Evolutionary conservation across 1,140 invertebrate species (phyloP), one percentile per base, ranked within the genome.

Genomic region (Euura saliciscinereae): DNA sequence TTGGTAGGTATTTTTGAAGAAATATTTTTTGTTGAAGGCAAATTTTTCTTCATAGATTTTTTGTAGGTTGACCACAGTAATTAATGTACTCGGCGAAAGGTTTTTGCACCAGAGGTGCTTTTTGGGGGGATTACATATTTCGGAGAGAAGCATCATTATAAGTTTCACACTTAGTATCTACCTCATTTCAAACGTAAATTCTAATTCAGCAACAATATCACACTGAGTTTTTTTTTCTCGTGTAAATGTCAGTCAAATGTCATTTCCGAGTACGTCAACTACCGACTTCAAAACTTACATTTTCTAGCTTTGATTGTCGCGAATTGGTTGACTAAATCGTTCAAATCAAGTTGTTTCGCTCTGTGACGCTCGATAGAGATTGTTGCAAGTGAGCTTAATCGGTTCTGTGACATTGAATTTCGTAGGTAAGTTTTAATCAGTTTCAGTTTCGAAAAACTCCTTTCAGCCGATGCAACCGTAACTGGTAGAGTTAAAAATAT

Each of bases 401-500:
- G 46, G 46, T 51, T 51, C 46, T 51, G 46, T 51, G 46, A 51
- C 46, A 51, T 51, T 51, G 46, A 51, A 51, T 51, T 51, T 51
- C 74, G 78, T 78, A 75, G 75, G 68, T 78, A 77, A 73, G 74
- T 78, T 80, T 76, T 79, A 74, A 77, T 79, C 46, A 79, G 74
- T 78, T 78, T 80, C 77, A 77, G 76, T 74, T 81, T 78, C 75
- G 75, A 78, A 78, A 80, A 77, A 79, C 78, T 77, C 75, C 74
- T 80, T 77, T 77, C 73, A 72, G 74, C 77, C 4, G 71, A 74
- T 74, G 77, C 77, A 71, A 76, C 77, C 74, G 75, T 79, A 76
- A 80, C 77, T 76, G 79, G 76, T 80, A 80, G 79, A 72, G 74
- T 80, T 76, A 79, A 79, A 73, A 80, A 80, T 79, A 80, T 76